Evolutionary conservation across 2,888 invertebrate species (phyloP), one percentile per base, ranked within the genome.

Genomic region (Lacanobia oleracea): DNA sequence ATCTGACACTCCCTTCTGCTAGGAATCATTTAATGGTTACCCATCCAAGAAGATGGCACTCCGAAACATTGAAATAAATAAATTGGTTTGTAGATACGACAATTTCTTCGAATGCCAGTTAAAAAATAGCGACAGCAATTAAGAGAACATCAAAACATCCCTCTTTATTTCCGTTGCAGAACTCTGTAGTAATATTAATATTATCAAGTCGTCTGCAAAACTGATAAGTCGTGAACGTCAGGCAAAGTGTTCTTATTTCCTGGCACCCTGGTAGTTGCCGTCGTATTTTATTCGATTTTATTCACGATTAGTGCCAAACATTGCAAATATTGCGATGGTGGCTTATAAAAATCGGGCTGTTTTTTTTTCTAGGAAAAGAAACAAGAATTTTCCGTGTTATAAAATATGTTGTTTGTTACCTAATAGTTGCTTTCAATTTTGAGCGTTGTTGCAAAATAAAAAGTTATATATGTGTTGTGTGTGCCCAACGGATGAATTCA

Each of bases 201-300:
- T 10, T 16, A 76, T 72, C 56, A 51, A 66, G 33, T 54, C 23
- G 27, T 45, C 67, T 21, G 40, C 21, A 66, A 48, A 37, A 51
- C 50, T 56, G 48, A 66, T 72, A 43, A 77, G n/a, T 43, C 43
- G 33, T 53, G 18, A 59, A 66, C 51, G 45, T 27, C 73, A 37
- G 8, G 14, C 56, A 14, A 45, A 70, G 18, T 51, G 37, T 57
- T 56, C 12, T 37, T 61, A 56, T 61, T 69, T 56, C 40, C 56
- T 51, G 56, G n/a, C 69, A 21, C 8, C 18, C n/a, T 33, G 10
- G 37, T 45, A 43, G 33, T 33, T 37, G 37, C 23, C 45, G 27
- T 37, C 48, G n/a, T 56, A 37, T 50, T 74, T 77, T 10, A 76
- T 68, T 67, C 40, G 43, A 70, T 62, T 57, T 71, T 61, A 56